phyloP scores from a whole-genome alignment of 2,888 invertebrate species.

The Ophion ellenae region DNA sequence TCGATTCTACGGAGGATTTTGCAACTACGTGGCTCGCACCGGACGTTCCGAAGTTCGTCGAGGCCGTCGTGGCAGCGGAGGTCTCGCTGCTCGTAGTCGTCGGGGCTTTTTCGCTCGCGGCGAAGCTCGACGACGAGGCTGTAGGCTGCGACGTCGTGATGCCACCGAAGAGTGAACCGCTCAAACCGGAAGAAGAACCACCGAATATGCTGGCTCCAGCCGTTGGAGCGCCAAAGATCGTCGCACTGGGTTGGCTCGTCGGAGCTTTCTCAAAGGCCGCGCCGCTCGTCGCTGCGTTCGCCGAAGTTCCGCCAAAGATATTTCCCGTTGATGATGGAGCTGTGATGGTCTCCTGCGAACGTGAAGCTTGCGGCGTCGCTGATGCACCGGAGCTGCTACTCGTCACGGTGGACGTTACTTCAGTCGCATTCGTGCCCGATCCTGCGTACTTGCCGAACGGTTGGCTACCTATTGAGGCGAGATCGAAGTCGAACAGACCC shows the following conservation, averaged over 20 bases:
- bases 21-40: slow-evolving; percentile 4
- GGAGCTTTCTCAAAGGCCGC: slow-evolving; percentile 52
- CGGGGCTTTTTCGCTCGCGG: slow-evolving; percentile 21
- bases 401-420: slow-evolving; percentile 37
- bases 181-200: slow-evolving; percentile 36
- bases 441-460: slow-evolving; percentile 45
- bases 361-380: slow-evolving; percentile 56
- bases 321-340: slow-evolving; percentile 59
- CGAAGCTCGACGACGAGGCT: slow-evolving; percentile 39
- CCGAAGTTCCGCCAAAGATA: slow-evolving; percentile 64
- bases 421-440: slow-evolving; percentile 57
- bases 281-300: slow-evolving; percentile 57
- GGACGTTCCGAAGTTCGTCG: slow-evolving; percentile 47
- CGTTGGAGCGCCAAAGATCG: slow-evolving; percentile 57
- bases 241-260: slow-evolving; percentile 34
- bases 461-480: slow-evolving; percentile 34
- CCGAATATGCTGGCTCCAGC: slow-evolving; percentile 48
- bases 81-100: slow-evolving; percentile 39
- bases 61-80: slow-evolving; percentile 17
- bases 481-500: slow-evolving; percentile 67
- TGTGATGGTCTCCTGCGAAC: background rate
- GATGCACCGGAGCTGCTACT: slow-evolving; percentile 13
- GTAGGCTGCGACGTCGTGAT: slow-evolving; percentile 32
- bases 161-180: slow-evolving; percentile 39
- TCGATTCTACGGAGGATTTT: slow-evolving; percentile 46